Evolutionary conservation across 2,797 vertebrate genomes (phyloP).

Genomic region (Hoplostethus atlanticus): DNA sequence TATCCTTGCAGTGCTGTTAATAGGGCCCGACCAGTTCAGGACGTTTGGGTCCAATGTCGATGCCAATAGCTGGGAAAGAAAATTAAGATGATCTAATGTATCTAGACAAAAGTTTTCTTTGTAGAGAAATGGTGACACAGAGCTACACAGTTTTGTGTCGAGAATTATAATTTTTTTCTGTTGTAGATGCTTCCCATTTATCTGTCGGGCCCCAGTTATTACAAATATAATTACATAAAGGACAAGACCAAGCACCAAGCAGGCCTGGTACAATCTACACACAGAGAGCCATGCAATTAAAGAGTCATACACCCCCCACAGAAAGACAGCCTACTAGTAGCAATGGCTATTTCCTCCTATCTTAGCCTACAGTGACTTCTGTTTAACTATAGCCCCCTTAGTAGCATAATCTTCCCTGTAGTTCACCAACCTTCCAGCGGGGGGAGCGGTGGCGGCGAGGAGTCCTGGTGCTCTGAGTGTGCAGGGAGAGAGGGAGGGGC

Average conservation of each 20-base stretch:
- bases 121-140: too few relatives aligned
- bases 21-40: slow-evolving; percentile 51
- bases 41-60: slow-evolving; percentile 39
- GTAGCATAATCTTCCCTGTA: slow-evolving; percentile 74
- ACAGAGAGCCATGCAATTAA: slow-evolving; percentile 80
- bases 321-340: slow-evolving; percentile 55
- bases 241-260: slow-evolving; percentile 63
- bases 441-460: slow-evolving; percentile 80
- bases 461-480: slow-evolving; percentile 83
- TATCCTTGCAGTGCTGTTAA: slow-evolving; percentile 40
- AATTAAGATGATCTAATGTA: neutral
- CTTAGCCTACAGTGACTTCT: slow-evolving; percentile 51
- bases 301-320: slow-evolving; percentile 51
- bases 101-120: slow-evolving; percentile 31
- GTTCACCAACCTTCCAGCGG: slow-evolving; percentile 86
- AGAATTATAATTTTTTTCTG: neutral
- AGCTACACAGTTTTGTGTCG: slow-evolving; percentile 1
- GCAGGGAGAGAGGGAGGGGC: slow-evolving; percentile 79
- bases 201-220: slow-evolving; percentile 56
- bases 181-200: slow-evolving; percentile 19
- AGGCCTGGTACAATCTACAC: slow-evolving; percentile 60
- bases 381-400: slow-evolving; percentile 58
- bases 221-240: slow-evolving; percentile 50
- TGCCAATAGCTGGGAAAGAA: slow-evolving; percentile 16
- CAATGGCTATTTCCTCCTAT: slow-evolving; percentile 53